These are phyloP conservation scores for Cyanistes caeruleus DNA, from an alignment of 2,113 vertebrate genomes.

Conservation along the genomic window DNA sequence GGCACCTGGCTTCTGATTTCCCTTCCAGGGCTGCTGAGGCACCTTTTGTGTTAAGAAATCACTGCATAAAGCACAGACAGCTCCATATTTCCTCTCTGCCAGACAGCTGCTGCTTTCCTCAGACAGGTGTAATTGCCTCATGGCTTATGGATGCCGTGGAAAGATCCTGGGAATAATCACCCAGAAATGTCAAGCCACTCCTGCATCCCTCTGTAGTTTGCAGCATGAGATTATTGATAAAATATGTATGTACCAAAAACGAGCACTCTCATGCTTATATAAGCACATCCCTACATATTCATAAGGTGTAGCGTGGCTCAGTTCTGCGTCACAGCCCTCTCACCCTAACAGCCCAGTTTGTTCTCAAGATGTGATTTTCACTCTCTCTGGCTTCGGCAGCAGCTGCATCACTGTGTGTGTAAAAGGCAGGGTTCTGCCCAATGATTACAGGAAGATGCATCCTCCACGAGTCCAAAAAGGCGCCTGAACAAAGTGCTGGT, in stretches of 20 bases:
- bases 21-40: not conserved
- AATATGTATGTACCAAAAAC: conserved; percentile 47
- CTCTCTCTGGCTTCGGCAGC: not conserved
- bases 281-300: conserved; percentile 32
- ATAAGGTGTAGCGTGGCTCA: not conserved
- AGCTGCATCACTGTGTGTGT: not conserved
- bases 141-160: not conserved
- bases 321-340: conserved; percentile 26
- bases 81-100: not conserved
- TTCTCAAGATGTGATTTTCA: not conserved
- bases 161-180: not conserved
- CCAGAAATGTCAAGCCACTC: not conserved
- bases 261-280: conserved; percentile 46
- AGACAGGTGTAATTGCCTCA: not conserved
- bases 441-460: not conserved
- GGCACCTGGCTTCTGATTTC: not conserved
- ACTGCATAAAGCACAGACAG: not conserved
- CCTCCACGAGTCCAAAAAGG: not conserved
- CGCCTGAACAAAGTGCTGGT: not conserved
- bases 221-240: conserved; percentile 1
- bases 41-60: not conserved
- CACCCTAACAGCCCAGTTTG: not conserved
- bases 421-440: not conserved
- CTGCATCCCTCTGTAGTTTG: not conserved
- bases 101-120: not conserved